Evolutionary conservation across 2,888 invertebrate species (phyloP).

Genomic region (Eupithecia centaureata): DNA sequence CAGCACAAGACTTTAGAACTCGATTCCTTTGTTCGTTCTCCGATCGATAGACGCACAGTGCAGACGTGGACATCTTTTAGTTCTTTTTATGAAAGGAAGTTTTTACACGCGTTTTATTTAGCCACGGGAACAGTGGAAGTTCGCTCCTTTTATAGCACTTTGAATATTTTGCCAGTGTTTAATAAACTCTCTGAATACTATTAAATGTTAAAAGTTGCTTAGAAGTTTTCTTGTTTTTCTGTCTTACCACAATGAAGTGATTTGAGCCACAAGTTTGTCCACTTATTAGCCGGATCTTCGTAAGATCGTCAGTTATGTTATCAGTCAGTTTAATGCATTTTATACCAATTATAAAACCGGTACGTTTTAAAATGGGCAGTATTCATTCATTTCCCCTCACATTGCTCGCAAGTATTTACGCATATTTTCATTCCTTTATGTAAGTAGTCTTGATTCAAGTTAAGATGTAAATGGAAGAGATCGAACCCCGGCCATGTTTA

Average conservation of each 20-base stretch:
- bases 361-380: not conserved
- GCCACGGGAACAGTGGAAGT: not conserved
- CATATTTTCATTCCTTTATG: not conserved
- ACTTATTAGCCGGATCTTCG: no score
- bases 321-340: no score
- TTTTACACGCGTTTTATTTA: slow-evolving; percentile 1
- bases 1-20: not conserved
- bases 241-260: not conserved
- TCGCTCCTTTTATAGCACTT: not conserved
- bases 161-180: not conserved
- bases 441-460: not conserved
- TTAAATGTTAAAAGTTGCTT: not conserved
- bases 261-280: not conserved
- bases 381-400: not conserved
- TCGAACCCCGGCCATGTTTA: not conserved
- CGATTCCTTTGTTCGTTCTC: not conserved
- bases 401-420: not conserved
- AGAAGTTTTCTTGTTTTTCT: not conserved
- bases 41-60: slow-evolving; percentile 6
- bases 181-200: not conserved
- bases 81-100: not conserved
- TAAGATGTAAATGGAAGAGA: not conserved
- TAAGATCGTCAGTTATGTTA: no score
- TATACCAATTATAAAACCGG: no score
- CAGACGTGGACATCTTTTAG: slow-evolving; percentile 1